Base-by-base conservation (phyloP, 2,888 invertebrate genomes). In the Drosophila neotestacea region DNA sequence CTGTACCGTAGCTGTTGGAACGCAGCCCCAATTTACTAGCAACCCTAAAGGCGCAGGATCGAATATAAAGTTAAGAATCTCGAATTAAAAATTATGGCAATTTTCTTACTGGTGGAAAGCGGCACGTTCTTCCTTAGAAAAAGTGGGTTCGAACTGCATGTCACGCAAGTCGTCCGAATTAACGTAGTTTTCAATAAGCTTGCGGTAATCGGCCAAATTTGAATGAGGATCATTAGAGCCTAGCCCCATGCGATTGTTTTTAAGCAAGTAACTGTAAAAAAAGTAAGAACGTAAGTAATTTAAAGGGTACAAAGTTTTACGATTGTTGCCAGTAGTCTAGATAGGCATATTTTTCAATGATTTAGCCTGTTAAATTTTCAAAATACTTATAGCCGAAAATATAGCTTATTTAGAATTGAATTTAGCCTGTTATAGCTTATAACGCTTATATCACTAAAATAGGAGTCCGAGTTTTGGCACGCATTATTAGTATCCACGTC, bases 61-160 rank as follows among this genome's bases (percentile, higher is more conserved):
- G 10, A 32, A n/a, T 6, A 7, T 9, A 22, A n/a, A 39, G 5
- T 28, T 28, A 10, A 6, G 5, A 9, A 39, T n/a, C 9, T 13
- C 0, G 11, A 7, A 0, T 11, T 22, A 27, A 34, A 54, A 34
- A 22, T 22, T 22, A 1, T 4, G 9, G 2, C 6, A 13, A 36
- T n/a, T 50, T 27, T 1, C 89, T 89, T 91, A 94, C 93, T 93
- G 92, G 84, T 96, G 96, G 59, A 96, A 91, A 0, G 91, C 71
- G 0, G 94, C 94, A 27, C 96, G 92, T 82, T 96, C 95, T 1
- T 95, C 95, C 76, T 94, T 95, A 0, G 93, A 93, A 89, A 96
- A 96, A 63, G 95, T 94, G 0, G 93, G 92, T 34, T 94, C 93
- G 74, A 94, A 94, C 50, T 93, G 94, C 47, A 95, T 92, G 89